A percentile compares a stretch with the other conserved stretches of the same genome.
phyloP scores from a whole-genome alignment of 2,888 invertebrate species.

The Drosophila nigritarsus region DNA sequence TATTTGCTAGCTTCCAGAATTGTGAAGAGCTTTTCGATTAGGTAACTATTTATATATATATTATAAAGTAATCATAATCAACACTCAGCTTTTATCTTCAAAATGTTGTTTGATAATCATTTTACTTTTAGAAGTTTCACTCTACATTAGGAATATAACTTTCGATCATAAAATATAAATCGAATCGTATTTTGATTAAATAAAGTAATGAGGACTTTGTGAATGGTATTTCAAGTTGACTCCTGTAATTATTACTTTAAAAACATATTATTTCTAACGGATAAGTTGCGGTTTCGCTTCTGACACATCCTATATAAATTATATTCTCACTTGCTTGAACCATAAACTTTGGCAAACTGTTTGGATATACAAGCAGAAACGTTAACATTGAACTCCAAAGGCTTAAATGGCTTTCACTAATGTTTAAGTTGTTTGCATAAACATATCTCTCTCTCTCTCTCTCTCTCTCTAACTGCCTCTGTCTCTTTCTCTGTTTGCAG shows the following conservation, averaged over 20 bases:
- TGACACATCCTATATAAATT: not conserved
- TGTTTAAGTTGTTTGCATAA: slow-evolving; percentile 32
- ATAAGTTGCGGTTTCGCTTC: not conserved
- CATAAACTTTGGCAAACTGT: not conserved
- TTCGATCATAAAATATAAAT: not conserved
- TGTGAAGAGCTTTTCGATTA: not conserved
- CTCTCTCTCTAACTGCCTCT: not conserved
- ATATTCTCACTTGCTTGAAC: not conserved
- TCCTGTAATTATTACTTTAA: not conserved
- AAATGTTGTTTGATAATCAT: not conserved
- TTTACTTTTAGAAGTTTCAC: not conserved
- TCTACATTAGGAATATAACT: not conserved
- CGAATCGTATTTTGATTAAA: not conserved
- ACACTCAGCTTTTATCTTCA: not conserved
- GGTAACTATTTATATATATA: not conserved
- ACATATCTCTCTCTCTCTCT: slow-evolving; percentile 1
- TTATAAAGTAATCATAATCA: not conserved
- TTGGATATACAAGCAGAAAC: slow-evolving; percentile 1
- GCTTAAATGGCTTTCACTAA: slow-evolving; percentile 17
- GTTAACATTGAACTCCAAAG: slow-evolving; percentile 6
- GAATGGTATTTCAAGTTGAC: not conserved
- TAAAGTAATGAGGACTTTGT: not conserved
- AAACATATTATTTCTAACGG: not conserved
- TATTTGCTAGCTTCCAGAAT: not conserved
- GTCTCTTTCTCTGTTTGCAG: not conserved